Conservation (phyloP, 2,888 invertebrate genomes). For the Cephus nigrinus region DNA sequence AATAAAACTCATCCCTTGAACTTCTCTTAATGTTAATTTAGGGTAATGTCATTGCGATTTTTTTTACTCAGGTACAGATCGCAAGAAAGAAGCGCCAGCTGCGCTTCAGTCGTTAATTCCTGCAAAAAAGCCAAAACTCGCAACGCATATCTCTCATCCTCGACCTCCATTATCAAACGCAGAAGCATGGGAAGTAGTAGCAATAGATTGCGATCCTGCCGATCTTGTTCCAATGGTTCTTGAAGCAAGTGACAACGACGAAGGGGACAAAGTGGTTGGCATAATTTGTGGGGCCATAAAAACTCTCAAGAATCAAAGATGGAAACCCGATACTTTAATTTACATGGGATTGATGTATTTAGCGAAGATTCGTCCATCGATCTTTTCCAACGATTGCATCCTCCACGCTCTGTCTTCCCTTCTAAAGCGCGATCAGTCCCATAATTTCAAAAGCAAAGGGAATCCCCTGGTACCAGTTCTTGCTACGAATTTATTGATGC, state of each 20-base stretch:
- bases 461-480: slow-evolving; percentile 84
- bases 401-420: slow-evolving; percentile 84
- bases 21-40: slow-evolving; percentile 12
- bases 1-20: background rate
- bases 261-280: slow-evolving; percentile 82
- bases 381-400: slow-evolving; percentile 81
- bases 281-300: slow-evolving; percentile 91
- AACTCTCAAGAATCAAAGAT: slow-evolving; percentile 79
- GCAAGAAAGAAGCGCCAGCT: slow-evolving; percentile 77
- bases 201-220: slow-evolving; percentile 83
- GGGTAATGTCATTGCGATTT: slow-evolving; percentile 10
- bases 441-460: slow-evolving; percentile 81
- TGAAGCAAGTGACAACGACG: slow-evolving; percentile 81
- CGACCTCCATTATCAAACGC: slow-evolving; percentile 63
- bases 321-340: slow-evolving; percentile 83
- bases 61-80: slow-evolving; percentile 69
- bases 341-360: slow-evolving; percentile 84
- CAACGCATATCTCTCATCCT: slow-evolving; percentile 54
- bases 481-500: slow-evolving; percentile 85
- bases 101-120: slow-evolving; percentile 70
- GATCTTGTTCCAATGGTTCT: slow-evolving; percentile 82
- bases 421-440: slow-evolving; percentile 78
- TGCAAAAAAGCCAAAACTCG: slow-evolving; percentile 72
- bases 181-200: slow-evolving; percentile 79
- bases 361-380: slow-evolving; percentile 81